These are phyloP conservation scores for Drosophila kurseongensis DNA, from an alignment of 1,140 invertebrate genomes.

Conservation along the genomic window DNA sequence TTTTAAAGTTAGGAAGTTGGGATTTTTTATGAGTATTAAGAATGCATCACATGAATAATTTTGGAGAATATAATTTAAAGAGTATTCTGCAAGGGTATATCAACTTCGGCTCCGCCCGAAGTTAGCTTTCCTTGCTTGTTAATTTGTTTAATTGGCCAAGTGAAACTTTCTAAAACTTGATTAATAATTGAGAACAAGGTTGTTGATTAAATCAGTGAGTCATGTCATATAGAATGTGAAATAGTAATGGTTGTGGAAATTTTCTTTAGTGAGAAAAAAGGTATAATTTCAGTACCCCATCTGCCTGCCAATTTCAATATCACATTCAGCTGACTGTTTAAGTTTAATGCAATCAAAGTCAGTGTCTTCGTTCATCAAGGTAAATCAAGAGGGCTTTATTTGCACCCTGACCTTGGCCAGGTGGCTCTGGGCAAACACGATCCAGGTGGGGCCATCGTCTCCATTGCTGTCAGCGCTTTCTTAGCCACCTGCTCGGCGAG, in stretches of 20 bases:
- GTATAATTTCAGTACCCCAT: background rate
- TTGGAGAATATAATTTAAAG: too few relatives aligned
- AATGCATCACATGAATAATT: too few relatives aligned
- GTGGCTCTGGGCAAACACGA: slow-evolving; percentile 11
- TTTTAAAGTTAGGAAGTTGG: too few relatives aligned
- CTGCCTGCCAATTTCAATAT: background rate
- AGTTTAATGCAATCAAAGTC: slow-evolving; percentile 26
- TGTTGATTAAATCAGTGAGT: background rate
- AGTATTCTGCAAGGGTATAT: too few relatives aligned
- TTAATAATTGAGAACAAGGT: background rate
- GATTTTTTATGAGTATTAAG: too few relatives aligned
- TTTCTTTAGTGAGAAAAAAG: too few relatives aligned
- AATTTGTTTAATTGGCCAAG: background rate
- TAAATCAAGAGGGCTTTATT: slow-evolving; percentile 21
- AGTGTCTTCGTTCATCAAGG: background rate
- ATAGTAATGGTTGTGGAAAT: too few relatives aligned
- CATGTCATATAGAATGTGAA: background rate
- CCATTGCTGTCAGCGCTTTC: slow-evolving; percentile 17
- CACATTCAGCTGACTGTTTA: slow-evolving; percentile 8
- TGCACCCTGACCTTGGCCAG: slow-evolving; percentile 38
- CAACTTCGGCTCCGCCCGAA: too few relatives aligned
- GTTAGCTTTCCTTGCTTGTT: too few relatives aligned
- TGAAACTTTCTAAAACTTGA: background rate
- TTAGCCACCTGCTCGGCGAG: slow-evolving; percentile 3
- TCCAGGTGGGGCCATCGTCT: slow-evolving; percentile 4